phyloP scores from a whole-genome alignment of 2,113 vertebrate species.

The Dromas ardeola region DNA sequence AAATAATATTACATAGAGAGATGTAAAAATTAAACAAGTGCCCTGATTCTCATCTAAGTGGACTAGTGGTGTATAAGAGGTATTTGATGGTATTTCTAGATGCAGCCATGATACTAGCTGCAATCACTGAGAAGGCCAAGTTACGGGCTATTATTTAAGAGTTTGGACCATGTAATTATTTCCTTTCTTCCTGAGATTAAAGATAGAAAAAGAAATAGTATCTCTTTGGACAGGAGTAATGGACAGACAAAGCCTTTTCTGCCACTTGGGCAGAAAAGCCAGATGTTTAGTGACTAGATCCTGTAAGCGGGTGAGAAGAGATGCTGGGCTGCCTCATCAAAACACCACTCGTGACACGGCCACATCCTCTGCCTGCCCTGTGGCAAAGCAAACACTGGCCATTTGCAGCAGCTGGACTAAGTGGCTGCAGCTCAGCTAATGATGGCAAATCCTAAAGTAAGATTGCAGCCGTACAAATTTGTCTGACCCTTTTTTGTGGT shows the following conservation, averaged over 20 bases:
- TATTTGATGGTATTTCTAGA: background rate
- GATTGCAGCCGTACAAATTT: background rate
- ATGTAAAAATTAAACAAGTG: background rate
- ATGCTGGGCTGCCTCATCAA: background rate
- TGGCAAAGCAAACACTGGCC: background rate
- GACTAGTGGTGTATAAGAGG: background rate
- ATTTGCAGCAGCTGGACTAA: background rate
- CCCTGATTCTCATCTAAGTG: background rate
- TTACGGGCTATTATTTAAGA: background rate
- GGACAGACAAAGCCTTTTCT: background rate
- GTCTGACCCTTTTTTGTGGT: background rate
- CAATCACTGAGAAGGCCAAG: background rate
- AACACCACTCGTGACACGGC: background rate
- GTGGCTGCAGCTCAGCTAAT: background rate
- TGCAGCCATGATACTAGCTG: background rate
- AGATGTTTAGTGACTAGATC: background rate
- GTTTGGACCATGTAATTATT: background rate
- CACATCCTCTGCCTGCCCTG: background rate
- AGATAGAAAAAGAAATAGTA: background rate
- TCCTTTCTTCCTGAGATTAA: conserved; percentile 10
- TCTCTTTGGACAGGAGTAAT: background rate
- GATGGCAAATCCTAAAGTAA: background rate
- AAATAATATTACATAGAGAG: background rate
- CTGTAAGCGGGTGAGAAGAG: background rate
- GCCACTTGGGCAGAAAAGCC: background rate